These are phyloP conservation scores for Nomada ruficornis DNA, from an alignment of 2,888 invertebrate genomes.

Conservation along the genomic window DNA sequence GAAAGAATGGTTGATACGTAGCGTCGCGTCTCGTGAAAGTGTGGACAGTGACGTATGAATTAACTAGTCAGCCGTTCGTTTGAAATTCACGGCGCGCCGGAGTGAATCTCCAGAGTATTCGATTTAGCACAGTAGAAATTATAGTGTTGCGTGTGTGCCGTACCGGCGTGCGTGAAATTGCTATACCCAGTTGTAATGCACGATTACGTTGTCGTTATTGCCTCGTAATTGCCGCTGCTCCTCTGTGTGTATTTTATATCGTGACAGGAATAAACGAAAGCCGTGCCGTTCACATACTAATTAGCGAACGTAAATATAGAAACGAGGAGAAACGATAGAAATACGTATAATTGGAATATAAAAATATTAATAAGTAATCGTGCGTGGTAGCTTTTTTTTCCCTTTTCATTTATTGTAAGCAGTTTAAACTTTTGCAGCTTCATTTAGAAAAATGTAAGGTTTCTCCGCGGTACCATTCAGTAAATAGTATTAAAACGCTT, in stretches of 20 bases:
- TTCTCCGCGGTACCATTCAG: background rate
- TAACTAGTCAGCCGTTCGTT: slow-evolving; percentile 42
- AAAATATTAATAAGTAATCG: too few species aligned
- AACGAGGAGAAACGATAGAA: slow-evolving; percentile 3
- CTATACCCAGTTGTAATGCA: slow-evolving; percentile 43
- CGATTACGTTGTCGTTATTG: slow-evolving; percentile 52
- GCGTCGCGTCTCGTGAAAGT: slow-evolving; percentile 57
- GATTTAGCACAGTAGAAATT: slow-evolving; percentile 57
- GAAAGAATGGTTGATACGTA: slow-evolving; percentile 1
- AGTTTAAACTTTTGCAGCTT: too few species aligned
- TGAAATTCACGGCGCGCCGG: slow-evolving; percentile 57
- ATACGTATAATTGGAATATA: background rate
- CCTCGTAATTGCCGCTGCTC: slow-evolving; percentile 42
- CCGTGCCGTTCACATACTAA: slow-evolving; percentile 14
- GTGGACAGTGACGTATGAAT: slow-evolving; percentile 50
- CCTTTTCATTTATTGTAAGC: too few species aligned
- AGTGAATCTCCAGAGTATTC: slow-evolving; percentile 47
- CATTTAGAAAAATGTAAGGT: too few species aligned
- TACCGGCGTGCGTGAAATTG: slow-evolving; percentile 51
- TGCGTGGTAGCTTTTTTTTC: too few species aligned
- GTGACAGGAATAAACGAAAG: slow-evolving; percentile 36
- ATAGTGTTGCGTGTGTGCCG: slow-evolving; percentile 42
- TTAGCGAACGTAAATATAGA: slow-evolving; percentile 21
- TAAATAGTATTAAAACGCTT: background rate
- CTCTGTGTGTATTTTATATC: slow-evolving; percentile 18